Evolutionary conservation across 2,888 invertebrate species (phyloP).

Genomic region (Patella caerulea): DNA sequence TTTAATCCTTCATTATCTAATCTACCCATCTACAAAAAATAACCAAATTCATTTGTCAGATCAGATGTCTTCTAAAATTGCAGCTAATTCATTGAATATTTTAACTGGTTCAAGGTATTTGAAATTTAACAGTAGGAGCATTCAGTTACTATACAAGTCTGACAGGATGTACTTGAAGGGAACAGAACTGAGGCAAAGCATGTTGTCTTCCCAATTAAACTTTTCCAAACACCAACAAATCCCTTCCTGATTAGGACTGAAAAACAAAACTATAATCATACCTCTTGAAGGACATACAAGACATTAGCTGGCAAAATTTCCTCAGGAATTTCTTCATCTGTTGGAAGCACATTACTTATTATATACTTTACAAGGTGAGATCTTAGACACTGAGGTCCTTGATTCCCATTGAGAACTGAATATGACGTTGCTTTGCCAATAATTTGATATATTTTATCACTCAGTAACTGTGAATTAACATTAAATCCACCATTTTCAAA

Average conservation of each 20-base stretch:
- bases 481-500: not conserved
- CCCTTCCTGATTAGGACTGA: conserved; percentile 3
- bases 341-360: not conserved
- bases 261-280: conserved; percentile 6
- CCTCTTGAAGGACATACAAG: conserved; percentile 3
- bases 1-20: conserved; percentile 3
- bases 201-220: not conserved
- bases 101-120: conserved; percentile 3
- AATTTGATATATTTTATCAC: conserved; percentile 1
- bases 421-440: not conserved
- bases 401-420: conserved; percentile 6
- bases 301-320: conserved; percentile 1
- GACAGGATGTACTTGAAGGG: conserved; percentile 3
- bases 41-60: conserved; percentile 1
- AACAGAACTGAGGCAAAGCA: conserved; percentile 1
- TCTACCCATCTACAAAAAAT: conserved; percentile 6
- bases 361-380: conserved; percentile 6
- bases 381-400: conserved; percentile 3
- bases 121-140: not conserved
- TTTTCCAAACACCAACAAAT: not conserved
- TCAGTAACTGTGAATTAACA: conserved; percentile 6
- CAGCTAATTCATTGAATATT: conserved; percentile 3
- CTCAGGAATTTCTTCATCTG: conserved; percentile 6
- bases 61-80: not conserved
- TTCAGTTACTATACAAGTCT: not conserved